Conservation (phyloP, 37 sponge, comb jelly and placozoan species). For the Dysidea cf. avara region DNA sequence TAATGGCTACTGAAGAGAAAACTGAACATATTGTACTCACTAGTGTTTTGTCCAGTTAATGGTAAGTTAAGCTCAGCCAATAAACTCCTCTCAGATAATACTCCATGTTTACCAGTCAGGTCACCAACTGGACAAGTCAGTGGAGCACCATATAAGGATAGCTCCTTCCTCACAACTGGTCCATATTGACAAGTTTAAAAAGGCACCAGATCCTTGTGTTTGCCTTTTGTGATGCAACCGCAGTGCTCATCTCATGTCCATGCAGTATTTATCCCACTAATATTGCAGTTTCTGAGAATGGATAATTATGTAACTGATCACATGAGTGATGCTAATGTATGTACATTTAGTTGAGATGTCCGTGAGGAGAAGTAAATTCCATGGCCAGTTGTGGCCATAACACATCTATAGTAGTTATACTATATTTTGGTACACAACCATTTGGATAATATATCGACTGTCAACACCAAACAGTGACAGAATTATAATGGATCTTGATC, state of each 20-base stretch:
- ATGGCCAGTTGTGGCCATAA: not conserved
- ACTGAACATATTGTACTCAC: too few species aligned
- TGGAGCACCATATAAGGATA: not conserved
- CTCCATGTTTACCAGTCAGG: conserved; percentile 45
- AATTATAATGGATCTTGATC: not conserved
- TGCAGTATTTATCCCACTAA: not conserved
- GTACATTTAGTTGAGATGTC: conserved; percentile 7
- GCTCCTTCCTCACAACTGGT: not conserved
- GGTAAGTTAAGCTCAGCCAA: conserved; percentile 67
- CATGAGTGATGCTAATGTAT: conserved; percentile 44
- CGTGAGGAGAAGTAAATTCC: conserved; percentile 10
- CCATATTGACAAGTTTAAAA: too few species aligned
- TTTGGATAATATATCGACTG: conserved; percentile 36
- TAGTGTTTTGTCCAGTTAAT: too few species aligned
- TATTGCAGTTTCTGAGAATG: conserved; percentile 57
- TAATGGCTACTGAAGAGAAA: too few species aligned
- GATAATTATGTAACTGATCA: conserved; percentile 65
- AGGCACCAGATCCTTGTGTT: too few species aligned
- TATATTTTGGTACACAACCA: conserved; percentile 58
- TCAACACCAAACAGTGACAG: conserved; percentile 62
- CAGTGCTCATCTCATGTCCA: too few species aligned
- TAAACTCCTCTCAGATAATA: conserved; percentile 24
- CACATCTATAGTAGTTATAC: too few species aligned
- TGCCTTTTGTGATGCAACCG: too few species aligned
- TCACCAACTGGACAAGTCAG: not conserved